These are phyloP conservation scores for Enhydra lutris DNA, from an alignment of 2,113 vertebrate species.

Conservation along the genomic window DNA sequence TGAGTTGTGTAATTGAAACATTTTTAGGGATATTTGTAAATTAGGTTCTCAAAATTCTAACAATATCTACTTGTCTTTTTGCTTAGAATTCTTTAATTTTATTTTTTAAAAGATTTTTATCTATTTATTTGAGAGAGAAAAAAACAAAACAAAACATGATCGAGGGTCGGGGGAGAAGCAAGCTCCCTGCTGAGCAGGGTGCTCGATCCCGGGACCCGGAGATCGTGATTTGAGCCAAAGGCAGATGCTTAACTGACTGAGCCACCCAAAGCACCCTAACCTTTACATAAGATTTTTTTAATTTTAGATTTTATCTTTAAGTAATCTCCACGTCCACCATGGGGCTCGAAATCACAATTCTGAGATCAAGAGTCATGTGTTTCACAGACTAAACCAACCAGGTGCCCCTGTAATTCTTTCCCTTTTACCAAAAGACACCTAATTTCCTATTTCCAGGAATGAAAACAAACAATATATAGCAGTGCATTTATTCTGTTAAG, in stretches of 20 bases:
- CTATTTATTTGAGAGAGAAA: no score
- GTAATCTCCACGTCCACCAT: neutral
- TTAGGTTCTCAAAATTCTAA: neutral
- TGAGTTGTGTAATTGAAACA: neutral
- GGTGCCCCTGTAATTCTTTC: neutral
- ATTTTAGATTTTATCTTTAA: neutral
- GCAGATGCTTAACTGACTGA: no score
- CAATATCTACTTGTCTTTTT: neutral
- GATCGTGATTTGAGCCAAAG: no score
- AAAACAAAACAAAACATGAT: no score
- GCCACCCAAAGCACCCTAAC: no score
- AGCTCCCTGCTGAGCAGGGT: no score
- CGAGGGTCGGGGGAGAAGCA: no score
- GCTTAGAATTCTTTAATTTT: neutral
- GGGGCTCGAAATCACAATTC: neutral
- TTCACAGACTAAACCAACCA: neutral
- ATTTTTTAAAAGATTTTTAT: neutral
- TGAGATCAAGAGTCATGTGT: neutral
- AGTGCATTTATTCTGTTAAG: neutral
- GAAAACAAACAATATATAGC: neutral
- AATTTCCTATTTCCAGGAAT: neutral
- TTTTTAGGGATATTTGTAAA: neutral
- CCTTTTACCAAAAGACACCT: neutral
- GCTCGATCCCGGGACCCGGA: no score
- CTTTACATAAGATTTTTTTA: no score